Evolutionary conservation across 2,888 invertebrate species (phyloP).

Genomic region (Macaria notata): DNA sequence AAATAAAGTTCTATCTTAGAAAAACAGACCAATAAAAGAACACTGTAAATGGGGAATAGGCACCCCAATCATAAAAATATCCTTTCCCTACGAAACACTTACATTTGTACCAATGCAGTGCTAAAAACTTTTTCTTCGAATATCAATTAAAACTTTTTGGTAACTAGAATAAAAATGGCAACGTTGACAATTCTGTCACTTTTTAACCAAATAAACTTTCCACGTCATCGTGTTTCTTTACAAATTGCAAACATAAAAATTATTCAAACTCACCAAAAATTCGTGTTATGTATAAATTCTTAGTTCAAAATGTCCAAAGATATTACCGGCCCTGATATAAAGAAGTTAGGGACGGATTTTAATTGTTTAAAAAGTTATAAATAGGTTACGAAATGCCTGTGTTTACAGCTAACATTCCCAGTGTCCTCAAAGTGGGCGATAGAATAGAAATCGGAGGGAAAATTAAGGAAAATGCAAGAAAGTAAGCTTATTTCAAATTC

Average conservation of each 20-base stretch:
- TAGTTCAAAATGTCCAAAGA: constrained; percentile 69
- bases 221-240: constrained; percentile 3
- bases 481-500: constrained; percentile 50
- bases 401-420: constrained; percentile 72
- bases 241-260: constrained; percentile 9
- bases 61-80: too few species aligned
- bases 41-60: too few species aligned
- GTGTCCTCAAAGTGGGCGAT: constrained; percentile 66
- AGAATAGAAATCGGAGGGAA: constrained; percentile 75
- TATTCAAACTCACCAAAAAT: constrained; percentile 37
- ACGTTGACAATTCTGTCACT: too few species aligned
- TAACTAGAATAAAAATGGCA: too few species aligned
- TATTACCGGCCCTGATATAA: constrained; percentile 51
- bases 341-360: constrained; percentile 41
- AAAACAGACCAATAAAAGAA: too few species aligned
- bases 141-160: too few species aligned
- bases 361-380: constrained; percentile 26
- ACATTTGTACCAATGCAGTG: too few species aligned
- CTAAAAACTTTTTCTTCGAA: too few species aligned
- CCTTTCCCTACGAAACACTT: too few species aligned
- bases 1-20: too few species aligned
- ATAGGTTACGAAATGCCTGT: constrained; percentile 62
- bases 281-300: constrained; percentile 69
- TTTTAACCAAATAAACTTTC: background rate
- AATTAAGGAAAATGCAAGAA: constrained; percentile 74